A percentile compares a stretch with the other conserved stretches of the same genome.
Conservation (phyloP, 2,888 invertebrate genomes). For the Hemicrepidius hirtus region DNA sequence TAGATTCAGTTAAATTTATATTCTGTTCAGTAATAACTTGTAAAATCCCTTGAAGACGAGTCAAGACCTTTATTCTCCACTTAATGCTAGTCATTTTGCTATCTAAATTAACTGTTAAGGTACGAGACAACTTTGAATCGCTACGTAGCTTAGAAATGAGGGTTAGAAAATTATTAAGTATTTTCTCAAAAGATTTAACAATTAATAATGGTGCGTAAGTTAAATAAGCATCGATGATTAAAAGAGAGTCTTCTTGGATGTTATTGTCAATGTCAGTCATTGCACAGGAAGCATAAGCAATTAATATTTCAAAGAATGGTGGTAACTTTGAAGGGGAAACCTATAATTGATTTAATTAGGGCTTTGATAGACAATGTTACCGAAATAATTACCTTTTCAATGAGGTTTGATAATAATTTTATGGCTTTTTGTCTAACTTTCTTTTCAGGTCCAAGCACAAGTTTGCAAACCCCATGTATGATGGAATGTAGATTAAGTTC, state of each 20-base stretch:
- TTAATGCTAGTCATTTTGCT: slow-evolving; percentile 84
- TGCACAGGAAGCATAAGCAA: slow-evolving; percentile 88
- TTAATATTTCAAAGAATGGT: slow-evolving; percentile 86
- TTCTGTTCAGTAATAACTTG: slow-evolving; percentile 66
- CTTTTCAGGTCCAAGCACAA: slow-evolving; percentile 84
- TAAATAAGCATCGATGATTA: slow-evolving; percentile 86
- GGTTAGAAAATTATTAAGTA: slow-evolving; percentile 87
- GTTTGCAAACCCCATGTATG: slow-evolving; percentile 80
- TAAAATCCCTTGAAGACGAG: slow-evolving; percentile 80
- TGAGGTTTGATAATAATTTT: slow-evolving; percentile 74
- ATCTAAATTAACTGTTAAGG: slow-evolving; percentile 81
- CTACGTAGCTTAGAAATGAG: slow-evolving; percentile 86
- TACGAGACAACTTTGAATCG: slow-evolving; percentile 80
- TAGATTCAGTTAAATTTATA: not conserved
- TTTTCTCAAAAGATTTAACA: slow-evolving; percentile 79
- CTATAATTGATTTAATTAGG: slow-evolving; percentile 60
- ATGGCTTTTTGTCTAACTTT: slow-evolving; percentile 76
- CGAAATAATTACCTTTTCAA: slow-evolving; percentile 66
- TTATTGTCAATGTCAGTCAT: slow-evolving; percentile 91
- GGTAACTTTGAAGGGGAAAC: slow-evolving; percentile 74
- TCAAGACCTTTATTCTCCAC: slow-evolving; percentile 86
- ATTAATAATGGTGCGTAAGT: slow-evolving; percentile 80
- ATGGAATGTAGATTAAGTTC: slow-evolving; percentile 79
- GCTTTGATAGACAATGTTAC: slow-evolving; percentile 42
- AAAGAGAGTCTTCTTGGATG: slow-evolving; percentile 89